Evolutionary conservation across 1,140 invertebrate genomes (phyloP).

Genomic region (Drosophila lacertosa): DNA sequence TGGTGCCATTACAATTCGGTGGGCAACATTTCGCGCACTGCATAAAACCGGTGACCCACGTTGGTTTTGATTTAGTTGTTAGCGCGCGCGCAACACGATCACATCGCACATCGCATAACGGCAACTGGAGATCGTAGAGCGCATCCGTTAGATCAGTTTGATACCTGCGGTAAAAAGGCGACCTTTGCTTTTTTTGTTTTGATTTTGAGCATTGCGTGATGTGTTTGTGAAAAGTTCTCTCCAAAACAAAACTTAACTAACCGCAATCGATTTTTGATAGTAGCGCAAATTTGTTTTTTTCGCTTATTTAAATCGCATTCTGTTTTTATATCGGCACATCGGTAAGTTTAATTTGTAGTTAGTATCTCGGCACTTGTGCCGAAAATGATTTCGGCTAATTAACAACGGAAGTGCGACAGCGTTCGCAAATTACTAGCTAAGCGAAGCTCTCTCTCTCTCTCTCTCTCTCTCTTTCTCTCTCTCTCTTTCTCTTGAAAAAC

Average conservation of each 20-base stretch:
- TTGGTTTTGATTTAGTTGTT: slow-evolving; percentile 79
- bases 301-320: not conserved
- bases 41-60: slow-evolving; percentile 82
- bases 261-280: slow-evolving; percentile 6
- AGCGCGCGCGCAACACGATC: slow-evolving; percentile 83
- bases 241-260: not conserved
- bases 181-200: not conserved
- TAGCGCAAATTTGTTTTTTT: not conserved
- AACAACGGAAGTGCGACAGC: slow-evolving; percentile 44
- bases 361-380: not conserved
- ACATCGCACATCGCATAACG: slow-evolving; percentile 57
- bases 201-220: slow-evolving; percentile 3
- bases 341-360: slow-evolving; percentile 36
- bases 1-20: slow-evolving; percentile 33
- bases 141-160: slow-evolving; percentile 19
- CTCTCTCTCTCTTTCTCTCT: too few species aligned
- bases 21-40: slow-evolving; percentile 64
- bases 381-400: slow-evolving; percentile 31
- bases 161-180: slow-evolving; percentile 26
- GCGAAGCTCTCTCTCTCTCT: slow-evolving; percentile 1
- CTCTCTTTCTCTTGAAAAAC: too few species aligned
- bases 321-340: slow-evolving; percentile 19
- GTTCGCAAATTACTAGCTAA: slow-evolving; percentile 38
- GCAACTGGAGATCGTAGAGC: slow-evolving; percentile 21
- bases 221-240: not conserved